A percentile compares a stretch with the other conserved stretches of the same genome.
These are phyloP conservation scores for Nomada goodeniana DNA, from an alignment of 2,888 invertebrate genomes.

Conservation along the genomic window DNA sequence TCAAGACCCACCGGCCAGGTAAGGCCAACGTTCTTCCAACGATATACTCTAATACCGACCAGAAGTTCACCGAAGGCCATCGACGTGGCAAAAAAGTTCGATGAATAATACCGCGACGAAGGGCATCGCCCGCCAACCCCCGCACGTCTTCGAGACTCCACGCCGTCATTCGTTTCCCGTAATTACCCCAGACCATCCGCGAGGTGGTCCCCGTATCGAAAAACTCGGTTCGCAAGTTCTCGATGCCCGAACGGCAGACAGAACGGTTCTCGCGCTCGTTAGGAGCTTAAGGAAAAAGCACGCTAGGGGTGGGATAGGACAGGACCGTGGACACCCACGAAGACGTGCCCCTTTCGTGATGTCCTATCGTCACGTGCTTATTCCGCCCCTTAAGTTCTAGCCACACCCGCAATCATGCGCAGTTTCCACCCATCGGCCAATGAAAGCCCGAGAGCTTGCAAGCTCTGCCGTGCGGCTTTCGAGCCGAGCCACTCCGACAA, in stretches of 20 bases:
- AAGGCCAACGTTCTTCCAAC: neutral
- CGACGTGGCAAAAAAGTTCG: constrained; percentile 18
- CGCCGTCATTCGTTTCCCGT: constrained; percentile 57
- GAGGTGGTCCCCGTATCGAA: constrained; percentile 44
- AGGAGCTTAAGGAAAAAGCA: constrained; percentile 73
- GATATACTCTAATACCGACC: no score
- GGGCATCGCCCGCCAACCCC: neutral
- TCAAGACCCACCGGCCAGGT: neutral
- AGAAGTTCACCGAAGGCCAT: constrained; percentile 1
- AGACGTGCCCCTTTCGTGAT: constrained; percentile 77
- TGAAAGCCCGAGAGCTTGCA: constrained; percentile 78
- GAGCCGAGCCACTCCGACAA: constrained; percentile 79
- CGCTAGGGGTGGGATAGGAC: constrained; percentile 62
- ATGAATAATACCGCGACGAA: constrained; percentile 34
- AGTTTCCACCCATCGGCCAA: constrained; percentile 82
- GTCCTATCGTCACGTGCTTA: constrained; percentile 81
- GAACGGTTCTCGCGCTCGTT: constrained; percentile 66
- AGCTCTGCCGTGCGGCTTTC: constrained; percentile 77
- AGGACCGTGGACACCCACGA: constrained; percentile 77
- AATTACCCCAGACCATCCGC: constrained; percentile 35
- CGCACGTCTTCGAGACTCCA: constrained; percentile 18
- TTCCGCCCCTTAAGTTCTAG: constrained; percentile 79
- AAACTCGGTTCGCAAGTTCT: constrained; percentile 67
- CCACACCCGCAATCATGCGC: constrained; percentile 82
- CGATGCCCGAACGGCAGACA: constrained; percentile 58